Evolutionary conservation across 2,888 invertebrate genomes (phyloP), one percentile per base, ranked within the genome.

Genomic region (Papilio demoleus): DNA sequence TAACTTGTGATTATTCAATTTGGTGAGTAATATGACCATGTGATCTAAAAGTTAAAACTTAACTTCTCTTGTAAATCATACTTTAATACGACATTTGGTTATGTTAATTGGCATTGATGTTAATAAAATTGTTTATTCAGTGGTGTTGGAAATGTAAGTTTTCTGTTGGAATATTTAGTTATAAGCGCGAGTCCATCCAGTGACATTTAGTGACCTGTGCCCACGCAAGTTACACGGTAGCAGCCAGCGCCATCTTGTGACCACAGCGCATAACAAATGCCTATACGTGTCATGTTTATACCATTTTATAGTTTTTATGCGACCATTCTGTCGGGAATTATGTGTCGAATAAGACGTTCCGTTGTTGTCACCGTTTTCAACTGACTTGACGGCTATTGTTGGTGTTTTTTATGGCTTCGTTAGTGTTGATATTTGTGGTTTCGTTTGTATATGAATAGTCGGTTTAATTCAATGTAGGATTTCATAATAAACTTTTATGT

Each of bases 181-280:
- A 40, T 40, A 27, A 19, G 22, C 42, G 42, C 24, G 45, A n/a
- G 56, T 58, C 56, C 56, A 63, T 67, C 45, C 3, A 53, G 40
- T 68, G 34, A 63, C 58, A 45, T 45, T 36, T 63, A 63, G 22
- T 67, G 79, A 81, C 77, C 81, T 78, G 81, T 82, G 82, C 82
- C 80, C 74, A 82, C 86, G 73, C 73, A 9, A 12, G 31, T 9
- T 27, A 9, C 24, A 36, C 50, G 73, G 73, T 47, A 70, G 66
- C 59, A 68, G 72, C 78, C 83, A 79, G 86, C 80, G 80, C 76
- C 81, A 80, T 81, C 83, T 86, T 84, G 82, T 84, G 82, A 83
- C 79, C 81, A 80, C 70, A 72, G 67, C 72, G 72, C 64, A 67
- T 76, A 72, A 76, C 74, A 71, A 69, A 71, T 73, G 72, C 72